Conservation (phyloP, 64 coral and sea anemone species). For the Actinia equina region DNA sequence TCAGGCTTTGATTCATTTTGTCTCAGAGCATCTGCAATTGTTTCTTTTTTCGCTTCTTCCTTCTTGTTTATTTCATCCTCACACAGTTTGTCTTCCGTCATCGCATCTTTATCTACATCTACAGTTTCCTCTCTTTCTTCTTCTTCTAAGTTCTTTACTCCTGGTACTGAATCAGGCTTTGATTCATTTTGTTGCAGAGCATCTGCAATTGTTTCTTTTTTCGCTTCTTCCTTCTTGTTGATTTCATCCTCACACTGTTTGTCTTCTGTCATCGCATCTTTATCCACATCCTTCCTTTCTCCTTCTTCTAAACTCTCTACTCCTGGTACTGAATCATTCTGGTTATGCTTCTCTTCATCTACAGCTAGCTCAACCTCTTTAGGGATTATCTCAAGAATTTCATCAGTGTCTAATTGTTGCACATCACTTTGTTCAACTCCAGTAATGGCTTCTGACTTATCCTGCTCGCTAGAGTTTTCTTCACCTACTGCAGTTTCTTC, state of each 20-base stretch:
- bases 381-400: background rate
- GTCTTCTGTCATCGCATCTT: too few relatives aligned
- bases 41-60: background rate
- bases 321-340: background rate
- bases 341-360: background rate
- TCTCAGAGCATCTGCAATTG: background rate
- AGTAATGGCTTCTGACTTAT: background rate
- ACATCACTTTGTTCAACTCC: background rate
- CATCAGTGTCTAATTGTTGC: background rate
- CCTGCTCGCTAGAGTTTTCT: background rate
- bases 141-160: background rate
- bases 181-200: background rate
- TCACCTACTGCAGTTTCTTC: background rate
- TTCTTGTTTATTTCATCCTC: background rate
- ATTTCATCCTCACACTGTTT: too few relatives aligned
- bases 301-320: background rate
- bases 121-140: too few relatives aligned
- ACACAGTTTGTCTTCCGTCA: background rate
- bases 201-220: background rate
- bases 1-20: background rate
- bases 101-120: background rate
- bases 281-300: too few relatives aligned
- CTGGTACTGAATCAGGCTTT: background rate
- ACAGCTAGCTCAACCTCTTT: background rate
- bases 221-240: background rate